A percentile compares a stretch with the other conserved stretches of the same genome.
phyloP scores from a whole-genome alignment of 1,140 invertebrate genomes.

The Hesperophylax magnus region DNA sequence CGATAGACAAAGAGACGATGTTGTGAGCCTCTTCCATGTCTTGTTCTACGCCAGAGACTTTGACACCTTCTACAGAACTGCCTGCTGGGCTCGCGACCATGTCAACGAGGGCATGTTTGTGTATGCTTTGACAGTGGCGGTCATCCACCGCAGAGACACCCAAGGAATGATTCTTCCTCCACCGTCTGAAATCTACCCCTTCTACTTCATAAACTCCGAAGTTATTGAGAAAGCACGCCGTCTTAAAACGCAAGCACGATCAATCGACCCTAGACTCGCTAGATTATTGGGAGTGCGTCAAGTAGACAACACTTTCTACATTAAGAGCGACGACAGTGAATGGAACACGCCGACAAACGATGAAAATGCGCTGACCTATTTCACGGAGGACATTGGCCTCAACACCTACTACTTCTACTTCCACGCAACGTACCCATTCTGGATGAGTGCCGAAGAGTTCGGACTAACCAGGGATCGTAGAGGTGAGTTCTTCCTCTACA shows the following conservation, averaged over 20 bases:
- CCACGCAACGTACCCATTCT: conserved; percentile 70
- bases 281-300: conserved; percentile 66
- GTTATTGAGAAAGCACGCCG: conserved; percentile 71
- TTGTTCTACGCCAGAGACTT: conserved; percentile 74
- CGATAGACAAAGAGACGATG: conserved; percentile 66
- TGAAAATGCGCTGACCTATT: conserved; percentile 79
- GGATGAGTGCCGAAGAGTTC: conserved; percentile 65
- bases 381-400: conserved; percentile 79
- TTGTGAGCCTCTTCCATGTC: conserved; percentile 66
- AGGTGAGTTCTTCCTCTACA: conserved; percentile 71
- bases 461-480: conserved; percentile 66
- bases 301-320: conserved; percentile 61
- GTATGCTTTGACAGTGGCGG: no score
- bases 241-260: conserved; percentile 71
- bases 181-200: no score
- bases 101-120: no score
- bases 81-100: conserved; percentile 74
- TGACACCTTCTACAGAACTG: conserved; percentile 75
- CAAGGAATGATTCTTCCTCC: no score
- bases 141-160: no score
- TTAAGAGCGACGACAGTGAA: conserved; percentile 72
- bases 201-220: conserved; percentile 73
- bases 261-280: conserved; percentile 58
- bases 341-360: conserved; percentile 70
- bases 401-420: conserved; percentile 76